These are phyloP conservation scores for Podabrus alpinus DNA, from an alignment of 2,888 invertebrate species.

Conservation along the genomic window DNA sequence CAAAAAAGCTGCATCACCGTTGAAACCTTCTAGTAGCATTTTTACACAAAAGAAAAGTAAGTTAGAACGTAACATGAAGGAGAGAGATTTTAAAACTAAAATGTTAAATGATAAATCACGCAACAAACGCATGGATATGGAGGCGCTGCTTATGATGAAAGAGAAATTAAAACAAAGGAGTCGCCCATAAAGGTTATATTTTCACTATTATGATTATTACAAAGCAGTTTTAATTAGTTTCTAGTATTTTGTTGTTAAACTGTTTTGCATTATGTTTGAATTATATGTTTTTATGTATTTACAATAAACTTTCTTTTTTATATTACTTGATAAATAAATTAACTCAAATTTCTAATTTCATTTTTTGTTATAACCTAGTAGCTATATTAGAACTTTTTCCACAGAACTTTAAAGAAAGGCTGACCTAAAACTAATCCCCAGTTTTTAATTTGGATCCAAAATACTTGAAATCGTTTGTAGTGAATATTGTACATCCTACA, in stretches of 20 bases:
- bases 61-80: background rate
- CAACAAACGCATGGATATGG: conserved; percentile 41
- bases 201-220: background rate
- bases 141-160: conserved; percentile 40
- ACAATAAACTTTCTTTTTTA: background rate
- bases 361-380: background rate
- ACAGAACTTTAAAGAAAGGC: no score
- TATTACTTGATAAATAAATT: background rate
- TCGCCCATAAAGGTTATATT: background rate
- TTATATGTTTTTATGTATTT: background rate
- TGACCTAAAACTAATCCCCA: no score
- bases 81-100: conserved; percentile 49
- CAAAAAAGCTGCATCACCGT: background rate
- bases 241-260: background rate
- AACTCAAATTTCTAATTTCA: background rate
- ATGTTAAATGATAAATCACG: conserved; percentile 43
- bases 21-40: background rate
- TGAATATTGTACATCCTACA: no score
- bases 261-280: background rate
- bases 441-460: no score
- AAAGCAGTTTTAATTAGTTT: background rate
- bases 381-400: no score
- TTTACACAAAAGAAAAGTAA: background rate
- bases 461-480: no score
- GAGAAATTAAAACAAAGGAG: background rate